These are phyloP conservation scores for Babylonia areolata DNA, from an alignment of 1,140 invertebrate genomes.

Conservation along the genomic window DNA sequence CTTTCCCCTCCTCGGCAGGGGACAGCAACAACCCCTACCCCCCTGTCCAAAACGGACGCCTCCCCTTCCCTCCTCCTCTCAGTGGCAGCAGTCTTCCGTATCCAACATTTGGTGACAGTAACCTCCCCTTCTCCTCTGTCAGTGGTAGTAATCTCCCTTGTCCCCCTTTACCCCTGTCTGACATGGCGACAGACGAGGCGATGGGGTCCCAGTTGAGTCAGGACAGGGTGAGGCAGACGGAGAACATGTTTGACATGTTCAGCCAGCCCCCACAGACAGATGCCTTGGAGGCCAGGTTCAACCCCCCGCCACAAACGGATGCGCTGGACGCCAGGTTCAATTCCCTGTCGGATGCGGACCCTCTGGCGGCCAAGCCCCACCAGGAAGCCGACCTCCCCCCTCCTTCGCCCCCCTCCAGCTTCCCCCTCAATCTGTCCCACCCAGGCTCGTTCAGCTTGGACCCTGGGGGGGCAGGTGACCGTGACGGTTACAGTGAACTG, in stretches of 20 bases:
- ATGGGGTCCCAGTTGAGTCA: not conserved
- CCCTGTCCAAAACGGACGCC: not conserved
- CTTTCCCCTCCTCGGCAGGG: not conserved
- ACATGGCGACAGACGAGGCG: not conserved
- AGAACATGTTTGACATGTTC: conserved; percentile 15
- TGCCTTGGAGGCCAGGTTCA: not conserved
- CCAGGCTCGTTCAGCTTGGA: not conserved
- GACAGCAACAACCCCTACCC: not conserved
- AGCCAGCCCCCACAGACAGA: not conserved
- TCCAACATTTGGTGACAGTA: not conserved
- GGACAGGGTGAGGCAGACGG: not conserved
- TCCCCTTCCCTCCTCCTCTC: not conserved
- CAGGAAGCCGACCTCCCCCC: not conserved
- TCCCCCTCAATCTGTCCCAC: not conserved
- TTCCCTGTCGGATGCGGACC: not conserved
- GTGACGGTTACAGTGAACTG: not conserved
- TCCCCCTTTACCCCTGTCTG: not conserved
- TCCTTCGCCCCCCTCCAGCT: not conserved
- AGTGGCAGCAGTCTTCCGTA: conserved; percentile 10
- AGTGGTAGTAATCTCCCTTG: not conserved
- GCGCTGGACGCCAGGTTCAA: not conserved
- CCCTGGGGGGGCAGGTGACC: not conserved
- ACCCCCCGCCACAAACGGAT: not conserved
- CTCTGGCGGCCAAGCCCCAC: not conserved
- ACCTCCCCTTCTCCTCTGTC: not conserved